Base-by-base conservation (phyloP, 2,113 vertebrate species). In the Lampris incognitus region DNA sequence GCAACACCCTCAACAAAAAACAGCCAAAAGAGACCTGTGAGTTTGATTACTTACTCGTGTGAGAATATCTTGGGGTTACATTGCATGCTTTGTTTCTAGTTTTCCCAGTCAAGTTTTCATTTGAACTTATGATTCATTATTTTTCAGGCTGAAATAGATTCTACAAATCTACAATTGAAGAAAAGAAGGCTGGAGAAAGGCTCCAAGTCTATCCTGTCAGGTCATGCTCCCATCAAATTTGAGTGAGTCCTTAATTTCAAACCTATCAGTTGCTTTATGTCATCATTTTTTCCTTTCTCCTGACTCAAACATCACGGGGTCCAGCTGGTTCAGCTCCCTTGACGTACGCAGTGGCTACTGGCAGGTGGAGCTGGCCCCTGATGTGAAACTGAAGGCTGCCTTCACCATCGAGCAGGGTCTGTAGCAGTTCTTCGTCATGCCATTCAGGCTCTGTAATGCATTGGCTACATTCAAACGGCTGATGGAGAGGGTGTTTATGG, bases 11-110 rank as follows among this genome's bases (percentile, higher is more conserved):
- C n/a, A 6, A 73, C 72, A 85, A 95, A 93, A 85, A 64, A 62
- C 56, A 74, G 89, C 85, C 92, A 85, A 78, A 97, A 96, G 87
- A 95, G 92, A 79, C 94, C 92, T 89, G 96, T 97, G 84, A 72
- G 90, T 55, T 13, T 9, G 54, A 60, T 67, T 52, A 74, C 46
- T 46, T 70, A 73, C 74, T 74, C 85, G 82, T 68, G 88, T 91
- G 69, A 89, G 87, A 58, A n/a, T 1, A 58, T 38, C 44, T 46
- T 46, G 0, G 8, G 24, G 37, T 5, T 1, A 11, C 44, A 46
- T 46, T 46, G 7, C 7, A 40, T 4, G n/a, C n/a, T 51, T 24
- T 24, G 24, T 24, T 24, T 24, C 24, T 24, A 24, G 24, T 24
- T 24, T 24, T 24, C 24, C 24, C 24, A 24, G 24, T 56, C 10